Base-by-base conservation (phyloP, 1,140 invertebrate species). In the Neelides sp. region DNA sequence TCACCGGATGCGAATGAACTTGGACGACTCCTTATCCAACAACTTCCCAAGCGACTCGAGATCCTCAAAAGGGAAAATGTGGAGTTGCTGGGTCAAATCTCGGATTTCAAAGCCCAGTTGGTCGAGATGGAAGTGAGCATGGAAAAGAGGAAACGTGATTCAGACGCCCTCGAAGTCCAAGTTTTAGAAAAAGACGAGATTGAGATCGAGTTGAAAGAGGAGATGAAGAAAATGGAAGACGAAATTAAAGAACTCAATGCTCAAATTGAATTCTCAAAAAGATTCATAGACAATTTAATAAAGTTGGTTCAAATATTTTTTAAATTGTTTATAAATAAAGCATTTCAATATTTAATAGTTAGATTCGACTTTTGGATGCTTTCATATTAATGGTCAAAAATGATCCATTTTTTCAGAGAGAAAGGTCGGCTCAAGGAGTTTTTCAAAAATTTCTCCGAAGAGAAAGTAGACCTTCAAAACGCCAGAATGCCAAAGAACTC, bases 1-100 rank as follows among this genome's bases (percentile, higher is more conserved):
- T 45, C 39, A 26, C 46, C 50, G 0, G 57, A 55, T 43, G 46
- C 44, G 1, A 54, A 50, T 26, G 39, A 24, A 12, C 34, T 59
- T 3, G 48, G 57, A 12, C 19, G 57, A 40, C 34, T 59, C 3
- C 54, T 59, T 7, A 52, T 58, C 17, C 47, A 59, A 34, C 57
- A 59, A 46, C 44, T 59, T 13, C 57, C 57, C 4, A 50, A 53
- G 39, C 22, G 49, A 24, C 28, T 59, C 1, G 53, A 53, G 23
- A 36, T 53, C 2, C 48, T 59, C 3, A 59, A 55, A 27, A 45
- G 39, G 27, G 49, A 59, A 54, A 59, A 59, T 22, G 35, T 24
- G 24, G 43, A 24, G 8, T 30, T 53, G 13, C 47, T 37, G 32
- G 35, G 28, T 13, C 24, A 48, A 20, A 37, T 32, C 17, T 17